These are phyloP conservation scores for Puntigrus tetrazona DNA, from an alignment of 2,113 vertebrate genomes.

Conservation along the genomic window DNA sequence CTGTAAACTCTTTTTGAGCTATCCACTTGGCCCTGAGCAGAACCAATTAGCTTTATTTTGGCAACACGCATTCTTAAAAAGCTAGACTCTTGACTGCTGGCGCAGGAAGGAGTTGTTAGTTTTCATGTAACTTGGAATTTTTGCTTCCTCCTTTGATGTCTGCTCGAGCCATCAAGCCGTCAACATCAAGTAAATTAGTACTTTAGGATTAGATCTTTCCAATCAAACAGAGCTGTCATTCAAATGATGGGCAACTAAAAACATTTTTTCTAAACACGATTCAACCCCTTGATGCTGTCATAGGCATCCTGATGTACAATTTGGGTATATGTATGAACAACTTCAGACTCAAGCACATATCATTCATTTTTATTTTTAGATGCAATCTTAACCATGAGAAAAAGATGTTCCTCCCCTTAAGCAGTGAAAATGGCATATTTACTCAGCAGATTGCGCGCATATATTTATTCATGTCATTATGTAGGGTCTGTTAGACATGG, in stretches of 20 bases:
- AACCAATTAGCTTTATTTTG: slow-evolving; percentile 79
- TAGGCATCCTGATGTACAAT: background rate
- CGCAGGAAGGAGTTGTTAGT: slow-evolving; percentile 66
- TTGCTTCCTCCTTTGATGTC: slow-evolving; percentile 58
- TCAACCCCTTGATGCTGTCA: slow-evolving; percentile 53
- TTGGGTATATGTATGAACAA: background rate
- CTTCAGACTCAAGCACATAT: slow-evolving; percentile 9
- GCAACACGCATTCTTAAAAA: slow-evolving; percentile 69
- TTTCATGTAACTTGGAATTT: slow-evolving; percentile 33
- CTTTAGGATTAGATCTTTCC: slow-evolving; percentile 27
- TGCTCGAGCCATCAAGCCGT: slow-evolving; percentile 62
- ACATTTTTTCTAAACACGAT: slow-evolving; percentile 30
- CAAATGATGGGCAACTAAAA: slow-evolving; percentile 39
- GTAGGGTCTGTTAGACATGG: slow-evolving; percentile 40
- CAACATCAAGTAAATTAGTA: slow-evolving; percentile 47
- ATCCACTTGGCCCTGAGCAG: slow-evolving; percentile 70
- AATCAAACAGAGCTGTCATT: slow-evolving; percentile 45
- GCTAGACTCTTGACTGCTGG: slow-evolving; percentile 59
- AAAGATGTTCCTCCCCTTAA: slow-evolving; percentile 14
- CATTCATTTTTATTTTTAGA: slow-evolving; percentile 26
- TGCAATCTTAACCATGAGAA: slow-evolving; percentile 37
- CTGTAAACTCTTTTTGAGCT: slow-evolving; percentile 72
- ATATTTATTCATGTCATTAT: slow-evolving; percentile 47
- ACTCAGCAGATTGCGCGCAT: slow-evolving; percentile 46
- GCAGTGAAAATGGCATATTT: slow-evolving; percentile 45